Evolutionary conservation across 2,797 vertebrate species (phyloP).

Genomic region (Streptopelia turtur): DNA sequence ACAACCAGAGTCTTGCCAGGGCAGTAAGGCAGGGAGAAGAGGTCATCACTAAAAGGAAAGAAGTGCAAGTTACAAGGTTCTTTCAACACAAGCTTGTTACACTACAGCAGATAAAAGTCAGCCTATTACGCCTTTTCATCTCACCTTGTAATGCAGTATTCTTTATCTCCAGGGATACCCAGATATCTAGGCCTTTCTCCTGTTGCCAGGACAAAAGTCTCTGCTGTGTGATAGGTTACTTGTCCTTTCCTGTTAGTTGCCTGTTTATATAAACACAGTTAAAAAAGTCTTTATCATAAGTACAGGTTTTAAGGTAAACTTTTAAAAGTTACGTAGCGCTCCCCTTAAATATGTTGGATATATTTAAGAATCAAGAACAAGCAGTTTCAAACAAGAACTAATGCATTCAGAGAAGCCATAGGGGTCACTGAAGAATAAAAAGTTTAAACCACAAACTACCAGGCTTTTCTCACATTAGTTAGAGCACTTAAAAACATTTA

Average conservation of each 20-base stretch:
- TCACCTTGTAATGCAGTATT: slow-evolving; percentile 96
- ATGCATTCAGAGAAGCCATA: neutral
- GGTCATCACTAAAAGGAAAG: slow-evolving; percentile 87
- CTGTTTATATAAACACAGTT: slow-evolving; percentile 72
- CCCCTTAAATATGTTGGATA: neutral
- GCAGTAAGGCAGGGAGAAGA: slow-evolving; percentile 93
- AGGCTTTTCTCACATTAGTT: neutral
- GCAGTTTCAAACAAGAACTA: neutral
- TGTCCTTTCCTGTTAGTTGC: slow-evolving; percentile 90
- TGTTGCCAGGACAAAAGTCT: slow-evolving; percentile 90
- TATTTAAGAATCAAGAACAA: neutral
- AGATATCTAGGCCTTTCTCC: slow-evolving; percentile 93
- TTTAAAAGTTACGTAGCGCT: neutral
- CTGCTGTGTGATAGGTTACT: slow-evolving; percentile 88
- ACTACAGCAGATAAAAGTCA: neutral
- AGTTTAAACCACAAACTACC: neutral
- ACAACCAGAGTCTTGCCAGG: slow-evolving; percentile 94
- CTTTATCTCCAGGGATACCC: slow-evolving; percentile 91
- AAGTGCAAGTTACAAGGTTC: neutral
- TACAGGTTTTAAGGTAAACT: neutral
- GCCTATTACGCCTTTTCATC: neutral
- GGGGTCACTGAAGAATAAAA: neutral
- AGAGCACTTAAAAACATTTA: neutral
- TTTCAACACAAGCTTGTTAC: neutral
- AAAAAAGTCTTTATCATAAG: neutral